Evolutionary conservation across 2,113 vertebrate genomes (phyloP), one percentile per base, ranked within the genome.

Genomic region (Cyprinodon tularosa): DNA sequence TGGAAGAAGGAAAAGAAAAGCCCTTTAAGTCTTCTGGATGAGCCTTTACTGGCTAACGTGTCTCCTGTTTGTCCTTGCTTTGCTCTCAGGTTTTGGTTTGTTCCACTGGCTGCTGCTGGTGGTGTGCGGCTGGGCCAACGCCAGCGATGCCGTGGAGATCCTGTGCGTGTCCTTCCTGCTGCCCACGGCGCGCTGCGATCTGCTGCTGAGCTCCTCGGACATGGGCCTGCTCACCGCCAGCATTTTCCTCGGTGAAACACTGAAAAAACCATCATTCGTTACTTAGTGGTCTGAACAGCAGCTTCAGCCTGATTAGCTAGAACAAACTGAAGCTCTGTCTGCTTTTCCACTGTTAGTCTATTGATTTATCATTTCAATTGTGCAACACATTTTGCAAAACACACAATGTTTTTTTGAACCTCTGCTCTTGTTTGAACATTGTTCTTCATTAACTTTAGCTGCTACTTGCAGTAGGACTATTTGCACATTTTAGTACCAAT

Each of bases 131-230:
- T 95, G 94, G 94, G 94, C 94, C 62, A 95, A 95, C 20, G 93
- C 93, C 84, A 95, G 93, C 17, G 94, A 94, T 47, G 94, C 93
- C 0, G 90, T 94, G 68, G 93, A 94, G 87, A 93, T 95, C 9
- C 81, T 95, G 42, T 94, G 94, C 10, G 94, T 95, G 62, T 95
- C 94, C 13, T 95, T 95, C 61, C 88, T 95, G 1, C 80, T 95
- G 82, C 94, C 94, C 3, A 94, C 93, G 0, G 90, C 90, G 0
- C 82, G 74, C 76, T 94, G 90, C 36, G 94, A 95, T 47, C 91
- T 95, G 71, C 50, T 4, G 0, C 91, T 95, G 38, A 91, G 73
- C 81, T 91, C 93, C 3, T 89, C 89, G 0, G 92, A 95, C 85
- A 94, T 93, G 93, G 94, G 94, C 44, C 80, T 94, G 60, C 92